phyloP scores from a whole-genome alignment of 2,113 vertebrate genomes.

The Pseudorectes ferrugineus region DNA sequence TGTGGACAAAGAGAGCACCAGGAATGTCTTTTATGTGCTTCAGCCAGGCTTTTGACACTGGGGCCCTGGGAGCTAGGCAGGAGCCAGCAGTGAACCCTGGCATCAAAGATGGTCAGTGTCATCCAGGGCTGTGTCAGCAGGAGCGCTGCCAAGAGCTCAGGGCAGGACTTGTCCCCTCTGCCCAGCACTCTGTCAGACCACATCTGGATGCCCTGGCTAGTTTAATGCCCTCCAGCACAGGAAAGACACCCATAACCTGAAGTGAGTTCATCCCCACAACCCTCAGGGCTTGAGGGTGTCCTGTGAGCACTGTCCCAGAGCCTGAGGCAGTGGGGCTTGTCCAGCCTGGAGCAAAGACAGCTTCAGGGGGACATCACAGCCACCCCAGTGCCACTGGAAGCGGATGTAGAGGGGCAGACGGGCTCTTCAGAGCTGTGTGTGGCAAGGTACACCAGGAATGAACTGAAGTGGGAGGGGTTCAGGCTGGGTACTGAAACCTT shows the following conservation, averaged over 20 bases:
- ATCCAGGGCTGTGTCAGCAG: neutral
- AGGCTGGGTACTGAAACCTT: neutral
- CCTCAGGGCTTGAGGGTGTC: too few species aligned
- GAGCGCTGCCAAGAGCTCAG: neutral
- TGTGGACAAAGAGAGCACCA: neutral
- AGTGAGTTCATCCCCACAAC: neutral
- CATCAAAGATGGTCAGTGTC: rapidly evolving
- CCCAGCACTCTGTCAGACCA: neutral
- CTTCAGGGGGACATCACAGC: neutral
- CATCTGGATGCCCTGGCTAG: neutral
- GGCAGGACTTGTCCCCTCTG: neutral
- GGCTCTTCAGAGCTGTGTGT: neutral
- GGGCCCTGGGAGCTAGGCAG: neutral
- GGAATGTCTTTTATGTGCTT: neutral
- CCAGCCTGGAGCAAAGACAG: neutral
- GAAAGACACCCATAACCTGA: neutral
- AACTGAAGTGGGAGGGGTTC: neutral
- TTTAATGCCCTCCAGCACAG: neutral
- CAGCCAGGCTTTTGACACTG: neutral
- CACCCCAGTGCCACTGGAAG: rapidly evolving
- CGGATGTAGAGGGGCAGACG: rapidly evolving
- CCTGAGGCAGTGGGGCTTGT: neutral
- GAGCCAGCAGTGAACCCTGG: neutral
- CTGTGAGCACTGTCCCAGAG: neutral
- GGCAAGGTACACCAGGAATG: too few species aligned